A percentile compares a stretch with the other conserved stretches of the same genome.
These are phyloP conservation scores for Sebastiscus albofasciatus DNA, from an alignment of 2,797 vertebrate genomes.

Conservation along the genomic window DNA sequence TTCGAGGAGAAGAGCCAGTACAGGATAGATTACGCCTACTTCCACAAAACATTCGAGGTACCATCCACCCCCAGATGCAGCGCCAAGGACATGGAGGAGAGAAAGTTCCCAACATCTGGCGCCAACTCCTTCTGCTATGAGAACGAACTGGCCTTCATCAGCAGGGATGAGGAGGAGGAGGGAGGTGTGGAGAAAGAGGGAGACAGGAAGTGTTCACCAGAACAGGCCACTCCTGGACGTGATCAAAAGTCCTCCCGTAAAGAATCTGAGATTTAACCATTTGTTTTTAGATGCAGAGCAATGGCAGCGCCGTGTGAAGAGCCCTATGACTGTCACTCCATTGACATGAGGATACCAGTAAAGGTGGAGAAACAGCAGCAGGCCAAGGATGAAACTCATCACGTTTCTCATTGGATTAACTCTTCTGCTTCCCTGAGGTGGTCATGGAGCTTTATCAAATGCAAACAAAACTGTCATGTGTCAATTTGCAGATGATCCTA, in stretches of 20 bases:
- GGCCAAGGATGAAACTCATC: constrained; percentile 13
- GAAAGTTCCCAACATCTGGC: constrained; percentile 88
- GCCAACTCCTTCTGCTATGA: constrained; percentile 95
- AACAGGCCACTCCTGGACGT: constrained; percentile 78
- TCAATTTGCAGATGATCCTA: constrained; percentile 24
- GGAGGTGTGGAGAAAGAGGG: constrained; percentile 76
- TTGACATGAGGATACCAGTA: constrained; percentile 57
- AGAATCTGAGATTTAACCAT: constrained; percentile 92
- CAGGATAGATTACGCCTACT: constrained; percentile 94
- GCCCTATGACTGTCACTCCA: constrained; percentile 59
- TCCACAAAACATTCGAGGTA: constrained; percentile 97
- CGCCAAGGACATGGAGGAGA: constrained; percentile 95
- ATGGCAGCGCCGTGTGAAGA: constrained; percentile 78
- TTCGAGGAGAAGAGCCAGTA: constrained; percentile 96
- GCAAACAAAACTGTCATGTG: constrained; percentile 31
- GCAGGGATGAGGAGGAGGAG: constrained; percentile 85
- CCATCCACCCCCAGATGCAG: constrained; percentile 93
- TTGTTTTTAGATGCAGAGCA: constrained; percentile 75
- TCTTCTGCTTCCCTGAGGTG: constrained; percentile 24
- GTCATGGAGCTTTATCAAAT: constrained; percentile 43
- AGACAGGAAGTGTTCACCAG: constrained; percentile 77
- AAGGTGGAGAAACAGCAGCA: constrained; percentile 17
- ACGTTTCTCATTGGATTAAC: constrained; percentile 9
- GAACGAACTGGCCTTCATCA: constrained; percentile 94
- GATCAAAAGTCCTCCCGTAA: constrained; percentile 87